phyloP scores from a whole-genome alignment of 2,797 vertebrate genomes.

The Huso huso region DNA sequence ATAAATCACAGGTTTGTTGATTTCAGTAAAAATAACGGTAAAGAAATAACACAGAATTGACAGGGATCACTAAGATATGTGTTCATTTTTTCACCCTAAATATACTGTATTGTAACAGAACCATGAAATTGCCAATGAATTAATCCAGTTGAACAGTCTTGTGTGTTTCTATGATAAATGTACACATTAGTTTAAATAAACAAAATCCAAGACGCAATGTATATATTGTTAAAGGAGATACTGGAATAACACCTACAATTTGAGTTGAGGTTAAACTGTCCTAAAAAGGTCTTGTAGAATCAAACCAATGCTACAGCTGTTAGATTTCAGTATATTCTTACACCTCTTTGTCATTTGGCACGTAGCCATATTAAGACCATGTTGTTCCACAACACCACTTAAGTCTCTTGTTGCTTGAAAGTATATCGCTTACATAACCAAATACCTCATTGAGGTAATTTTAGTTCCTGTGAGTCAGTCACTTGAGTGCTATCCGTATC shows the following conservation, averaged over 20 bases:
- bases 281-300: background rate
- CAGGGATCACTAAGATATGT: background rate
- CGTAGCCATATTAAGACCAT: background rate
- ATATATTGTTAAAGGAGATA: background rate
- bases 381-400: background rate
- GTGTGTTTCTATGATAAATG: background rate
- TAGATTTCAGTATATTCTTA: background rate
- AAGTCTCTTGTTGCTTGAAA: background rate
- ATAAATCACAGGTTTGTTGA: background rate
- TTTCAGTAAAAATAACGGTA: background rate
- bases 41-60: background rate
- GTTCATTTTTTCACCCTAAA: background rate
- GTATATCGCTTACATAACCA: conserved; percentile 1
- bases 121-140: background rate
- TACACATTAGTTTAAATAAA: background rate
- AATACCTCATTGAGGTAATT: background rate
- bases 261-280: background rate
- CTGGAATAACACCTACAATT: background rate
- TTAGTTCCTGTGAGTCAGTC: background rate
- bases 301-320: background rate
- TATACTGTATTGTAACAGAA: background rate
- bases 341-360: background rate
- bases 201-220: background rate
- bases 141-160: background rate
- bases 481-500: background rate